Conservation (phyloP, 2,113 vertebrate genomes). For the Tragelaphus strepsiceros region DNA sequence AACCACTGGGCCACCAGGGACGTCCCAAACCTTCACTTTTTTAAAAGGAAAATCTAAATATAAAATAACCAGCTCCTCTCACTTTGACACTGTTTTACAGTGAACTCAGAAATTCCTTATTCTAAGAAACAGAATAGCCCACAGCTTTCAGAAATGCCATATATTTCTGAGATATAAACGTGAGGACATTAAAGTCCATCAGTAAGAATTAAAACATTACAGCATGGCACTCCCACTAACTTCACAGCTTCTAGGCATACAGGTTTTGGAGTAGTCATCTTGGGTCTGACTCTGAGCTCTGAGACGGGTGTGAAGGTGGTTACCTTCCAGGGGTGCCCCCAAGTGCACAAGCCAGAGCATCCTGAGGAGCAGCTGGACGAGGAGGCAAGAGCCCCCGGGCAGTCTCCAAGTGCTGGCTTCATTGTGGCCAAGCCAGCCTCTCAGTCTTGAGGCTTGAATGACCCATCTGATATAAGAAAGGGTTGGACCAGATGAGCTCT, state of each 20-base stretch:
- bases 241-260: fast-evolving
- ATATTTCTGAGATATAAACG: background rate
- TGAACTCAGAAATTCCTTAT: background rate
- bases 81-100: background rate
- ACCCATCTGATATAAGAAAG: background rate
- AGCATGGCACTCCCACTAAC: background rate
- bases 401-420: background rate
- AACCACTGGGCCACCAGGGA: background rate
- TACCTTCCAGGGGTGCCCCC: background rate
- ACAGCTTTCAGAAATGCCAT: background rate
- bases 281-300: background rate
- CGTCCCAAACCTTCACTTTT: background rate
- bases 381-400: background rate
- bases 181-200: background rate
- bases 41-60: background rate
- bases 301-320: background rate
- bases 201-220: fast-evolving
- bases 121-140: background rate
- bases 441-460: background rate
- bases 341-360: too few species aligned
- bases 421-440: background rate
- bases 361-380: background rate
- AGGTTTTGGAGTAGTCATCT: background rate
- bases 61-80: background rate
- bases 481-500: fast-evolving